Evolutionary conservation across 1,140 invertebrate species (phyloP).

Genomic region (Riptortus pedestris): DNA sequence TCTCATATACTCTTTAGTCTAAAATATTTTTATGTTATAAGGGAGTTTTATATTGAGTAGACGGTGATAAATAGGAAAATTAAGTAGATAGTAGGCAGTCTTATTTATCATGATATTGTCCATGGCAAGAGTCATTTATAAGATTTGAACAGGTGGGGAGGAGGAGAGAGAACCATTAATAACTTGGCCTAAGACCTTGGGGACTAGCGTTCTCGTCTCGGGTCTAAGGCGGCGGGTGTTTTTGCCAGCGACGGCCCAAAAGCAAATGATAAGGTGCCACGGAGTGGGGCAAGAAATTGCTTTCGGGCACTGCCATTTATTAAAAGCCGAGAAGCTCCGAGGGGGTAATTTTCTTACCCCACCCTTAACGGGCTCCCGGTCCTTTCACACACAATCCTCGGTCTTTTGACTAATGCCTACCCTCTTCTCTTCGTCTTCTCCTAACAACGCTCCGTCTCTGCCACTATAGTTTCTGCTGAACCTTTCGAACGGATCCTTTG

Average conservation of each 20-base stretch:
- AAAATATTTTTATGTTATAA: too few species aligned
- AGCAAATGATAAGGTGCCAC: neutral
- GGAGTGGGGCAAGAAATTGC: neutral
- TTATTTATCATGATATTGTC: neutral
- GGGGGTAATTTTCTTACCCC: neutral
- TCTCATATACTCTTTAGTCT: too few species aligned
- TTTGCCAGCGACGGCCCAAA: neutral
- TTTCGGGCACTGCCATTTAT: neutral
- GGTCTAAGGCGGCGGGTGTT: neutral
- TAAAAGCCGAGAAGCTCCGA: neutral
- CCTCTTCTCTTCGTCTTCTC: neutral
- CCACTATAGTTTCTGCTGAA: too few species aligned
- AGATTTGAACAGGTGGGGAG: neutral
- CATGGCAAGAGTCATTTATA: neutral
- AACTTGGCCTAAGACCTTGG: neutral
- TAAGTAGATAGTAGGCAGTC: too few species aligned
- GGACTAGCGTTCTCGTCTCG: neutral
- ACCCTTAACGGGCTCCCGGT: too few species aligned
- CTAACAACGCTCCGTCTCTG: neutral
- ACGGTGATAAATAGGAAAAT: too few species aligned
- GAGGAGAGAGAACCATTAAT: neutral
- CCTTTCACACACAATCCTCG: neutral
- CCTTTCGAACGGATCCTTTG: too few species aligned
- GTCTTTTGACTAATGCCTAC: neutral
- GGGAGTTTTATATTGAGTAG: too few species aligned